Conservation (phyloP, 2,797 vertebrate genomes). For the Coreius guichenoti region DNA sequence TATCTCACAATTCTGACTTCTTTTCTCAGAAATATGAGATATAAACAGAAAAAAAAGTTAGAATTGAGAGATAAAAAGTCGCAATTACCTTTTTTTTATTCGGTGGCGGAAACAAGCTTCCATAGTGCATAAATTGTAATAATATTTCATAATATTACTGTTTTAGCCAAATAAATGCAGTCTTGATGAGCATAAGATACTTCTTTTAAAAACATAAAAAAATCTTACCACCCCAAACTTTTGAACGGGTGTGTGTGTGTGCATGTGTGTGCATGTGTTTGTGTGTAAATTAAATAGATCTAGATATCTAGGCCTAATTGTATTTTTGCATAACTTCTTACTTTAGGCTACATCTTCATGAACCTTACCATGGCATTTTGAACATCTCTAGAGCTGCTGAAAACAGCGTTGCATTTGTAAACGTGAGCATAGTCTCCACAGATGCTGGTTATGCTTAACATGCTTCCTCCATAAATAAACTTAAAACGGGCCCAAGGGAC, state of each 20-base stretch:
- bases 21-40: background rate
- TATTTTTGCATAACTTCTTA: background rate
- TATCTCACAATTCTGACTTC: background rate
- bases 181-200: background rate
- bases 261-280: no score
- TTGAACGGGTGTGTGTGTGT: background rate
- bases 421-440: background rate
- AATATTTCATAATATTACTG: background rate
- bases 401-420: slow-evolving; percentile 26
- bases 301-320: background rate
- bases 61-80: background rate
- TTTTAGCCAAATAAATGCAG: background rate
- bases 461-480: background rate
- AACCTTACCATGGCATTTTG: background rate
- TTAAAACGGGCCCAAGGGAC: slow-evolving; percentile 26
- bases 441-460: background rate
- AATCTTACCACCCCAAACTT: background rate
- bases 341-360: background rate
- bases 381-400: background rate
- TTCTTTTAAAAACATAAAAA: background rate
- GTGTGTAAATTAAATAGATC: background rate
- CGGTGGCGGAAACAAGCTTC: background rate
- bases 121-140: background rate
- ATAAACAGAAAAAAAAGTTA: background rate
- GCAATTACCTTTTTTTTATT: background rate